phyloP scores from a whole-genome alignment of 2,797 vertebrate species.

The Antrozous pallidus region DNA sequence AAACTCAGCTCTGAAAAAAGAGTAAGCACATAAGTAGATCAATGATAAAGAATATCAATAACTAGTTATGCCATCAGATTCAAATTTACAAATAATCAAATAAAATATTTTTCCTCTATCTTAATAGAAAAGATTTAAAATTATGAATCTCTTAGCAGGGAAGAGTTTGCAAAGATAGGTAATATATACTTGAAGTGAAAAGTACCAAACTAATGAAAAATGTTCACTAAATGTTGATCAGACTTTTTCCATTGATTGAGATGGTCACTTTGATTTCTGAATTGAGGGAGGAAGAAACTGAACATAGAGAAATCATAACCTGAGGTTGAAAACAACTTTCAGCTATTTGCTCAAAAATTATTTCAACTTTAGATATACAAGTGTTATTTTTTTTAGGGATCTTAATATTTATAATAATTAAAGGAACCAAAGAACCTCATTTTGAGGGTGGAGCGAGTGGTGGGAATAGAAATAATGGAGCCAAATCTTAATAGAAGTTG shows the following conservation, averaged over 20 bases:
- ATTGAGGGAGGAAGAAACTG: neutral
- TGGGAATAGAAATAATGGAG: neutral
- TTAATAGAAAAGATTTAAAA: neutral
- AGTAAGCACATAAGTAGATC: neutral
- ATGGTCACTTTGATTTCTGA: neutral
- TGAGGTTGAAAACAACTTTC: neutral
- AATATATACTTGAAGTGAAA: neutral
- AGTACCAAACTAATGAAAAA: neutral
- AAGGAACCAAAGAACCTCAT: neutral
- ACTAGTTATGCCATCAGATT: neutral
- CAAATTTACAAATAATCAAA: conserved; percentile 8
- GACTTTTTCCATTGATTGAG: neutral
- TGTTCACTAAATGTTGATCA: neutral
- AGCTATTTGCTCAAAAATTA: neutral
- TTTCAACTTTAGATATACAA: neutral
- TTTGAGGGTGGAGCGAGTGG: neutral
- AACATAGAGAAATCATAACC: neutral
- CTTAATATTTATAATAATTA: neutral
- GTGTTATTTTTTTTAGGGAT: neutral
- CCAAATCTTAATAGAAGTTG: neutral
- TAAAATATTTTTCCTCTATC: neutral
- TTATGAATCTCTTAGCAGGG: neutral
- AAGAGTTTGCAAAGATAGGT: neutral
- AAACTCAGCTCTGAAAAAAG: neutral
- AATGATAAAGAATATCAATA: neutral